Percentiles rank a stretch among this genome's conserved stretches.
Evolutionary conservation across 2,113 vertebrate species (phyloP).

Genomic region (Rana temporaria): DNA sequence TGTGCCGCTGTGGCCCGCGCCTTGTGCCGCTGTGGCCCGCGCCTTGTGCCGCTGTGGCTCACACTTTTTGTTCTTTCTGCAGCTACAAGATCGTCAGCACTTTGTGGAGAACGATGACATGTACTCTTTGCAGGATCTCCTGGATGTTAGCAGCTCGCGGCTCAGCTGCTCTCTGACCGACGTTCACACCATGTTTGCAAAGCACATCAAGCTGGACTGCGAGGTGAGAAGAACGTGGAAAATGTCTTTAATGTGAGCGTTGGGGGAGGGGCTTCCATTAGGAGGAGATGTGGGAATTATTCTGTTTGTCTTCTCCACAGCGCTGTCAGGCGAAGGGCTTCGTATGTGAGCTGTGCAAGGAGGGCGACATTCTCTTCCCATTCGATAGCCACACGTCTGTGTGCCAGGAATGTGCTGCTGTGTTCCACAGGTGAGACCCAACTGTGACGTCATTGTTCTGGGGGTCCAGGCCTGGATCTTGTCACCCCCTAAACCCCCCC

Average conservation of each 20-base stretch:
- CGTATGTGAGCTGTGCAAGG: constrained; percentile 96
- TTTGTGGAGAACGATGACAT: constrained; percentile 98
- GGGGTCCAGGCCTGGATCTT: background rate
- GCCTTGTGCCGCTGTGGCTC: background rate
- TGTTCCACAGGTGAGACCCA: constrained; percentile 92
- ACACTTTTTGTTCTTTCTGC: rapidly evolving
- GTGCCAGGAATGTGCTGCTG: constrained; percentile 90
- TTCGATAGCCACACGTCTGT: constrained; percentile 98
- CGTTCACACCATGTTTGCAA: constrained; percentile 95
- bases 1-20: too few species aligned
- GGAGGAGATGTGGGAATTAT: background rate
- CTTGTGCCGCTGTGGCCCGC: too few species aligned
- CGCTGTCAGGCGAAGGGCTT: constrained; percentile 97
- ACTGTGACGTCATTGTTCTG: background rate
- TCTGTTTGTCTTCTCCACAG: constrained; percentile 65
- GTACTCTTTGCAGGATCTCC: constrained; percentile 96
- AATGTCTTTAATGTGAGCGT: too few species aligned
- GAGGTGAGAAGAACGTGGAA: constrained; percentile 76
- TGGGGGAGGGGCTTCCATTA: background rate
- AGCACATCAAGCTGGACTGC: constrained; percentile 98
- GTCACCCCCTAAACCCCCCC: too few species aligned
- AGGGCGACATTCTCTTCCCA: constrained; percentile 94
- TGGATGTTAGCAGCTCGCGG: constrained; percentile 87
- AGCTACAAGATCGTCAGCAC: constrained; percentile 97
- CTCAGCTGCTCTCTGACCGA: constrained; percentile 93